Conservation (phyloP, 2,888 invertebrate genomes). For the Macrophya alboannulata region DNA sequence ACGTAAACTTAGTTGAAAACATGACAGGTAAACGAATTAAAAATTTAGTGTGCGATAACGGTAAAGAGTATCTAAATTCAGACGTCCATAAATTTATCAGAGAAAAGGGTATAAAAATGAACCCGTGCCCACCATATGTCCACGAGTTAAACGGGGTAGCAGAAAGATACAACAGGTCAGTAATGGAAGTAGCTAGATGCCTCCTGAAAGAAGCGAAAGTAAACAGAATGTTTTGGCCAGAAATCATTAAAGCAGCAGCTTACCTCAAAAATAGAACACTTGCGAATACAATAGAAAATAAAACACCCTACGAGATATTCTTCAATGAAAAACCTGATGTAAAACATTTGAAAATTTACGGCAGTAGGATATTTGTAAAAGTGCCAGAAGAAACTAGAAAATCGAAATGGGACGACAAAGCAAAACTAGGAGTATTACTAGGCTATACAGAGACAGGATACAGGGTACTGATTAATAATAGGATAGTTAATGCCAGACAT, state of each 20-base stretch:
- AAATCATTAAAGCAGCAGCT: background rate
- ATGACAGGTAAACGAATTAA: slow-evolving; percentile 10
- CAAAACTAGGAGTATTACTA: slow-evolving; percentile 61
- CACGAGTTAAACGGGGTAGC: too few relatives aligned
- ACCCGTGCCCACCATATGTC: background rate
- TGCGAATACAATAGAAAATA: background rate
- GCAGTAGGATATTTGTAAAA: background rate
- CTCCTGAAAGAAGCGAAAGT: background rate
- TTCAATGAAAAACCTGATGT: slow-evolving; percentile 8
- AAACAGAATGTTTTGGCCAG: slow-evolving; percentile 9
- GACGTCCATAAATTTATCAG: background rate
- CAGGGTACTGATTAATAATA: slow-evolving; percentile 60
- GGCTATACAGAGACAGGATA: slow-evolving; percentile 59
- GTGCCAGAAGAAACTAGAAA: slow-evolving; percentile 24
- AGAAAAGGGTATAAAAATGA: background rate
- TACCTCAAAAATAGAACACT: slow-evolving; percentile 22
- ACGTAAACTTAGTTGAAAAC: slow-evolving; percentile 31
- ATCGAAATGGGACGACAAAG: slow-evolving; percentile 61
- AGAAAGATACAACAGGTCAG: too few relatives aligned
- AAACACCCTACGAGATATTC: slow-evolving; percentile 33
- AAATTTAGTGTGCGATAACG: slow-evolving; percentile 22
- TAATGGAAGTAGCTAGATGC: too few relatives aligned
- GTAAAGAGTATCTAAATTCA: background rate
- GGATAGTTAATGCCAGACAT: slow-evolving; percentile 60
- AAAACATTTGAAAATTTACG: background rate